A percentile compares a stretch with the other conserved stretches of the same genome.
These are phyloP conservation scores for Potamilus streckersoni DNA, from an alignment of 1,140 invertebrate species.

Conservation along the genomic window DNA sequence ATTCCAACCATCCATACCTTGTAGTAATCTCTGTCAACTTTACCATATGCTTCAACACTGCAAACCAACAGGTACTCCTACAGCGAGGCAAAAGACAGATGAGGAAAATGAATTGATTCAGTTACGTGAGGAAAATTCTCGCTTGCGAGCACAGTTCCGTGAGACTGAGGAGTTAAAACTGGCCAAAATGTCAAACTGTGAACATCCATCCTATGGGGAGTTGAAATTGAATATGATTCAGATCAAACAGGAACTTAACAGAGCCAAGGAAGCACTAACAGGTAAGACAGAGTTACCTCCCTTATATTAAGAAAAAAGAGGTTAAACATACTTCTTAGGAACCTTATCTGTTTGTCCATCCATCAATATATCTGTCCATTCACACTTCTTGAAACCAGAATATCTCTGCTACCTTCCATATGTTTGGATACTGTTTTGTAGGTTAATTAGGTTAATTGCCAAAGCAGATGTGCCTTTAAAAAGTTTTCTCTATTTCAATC, in stretches of 20 bases:
- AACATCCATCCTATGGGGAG: conserved; percentile 49
- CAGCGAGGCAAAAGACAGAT: conserved; percentile 29
- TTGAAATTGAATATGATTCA: conserved; percentile 60
- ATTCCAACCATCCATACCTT: background rate
- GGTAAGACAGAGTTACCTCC: conserved; percentile 60
- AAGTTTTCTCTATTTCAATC: no score
- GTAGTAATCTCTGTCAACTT: no score
- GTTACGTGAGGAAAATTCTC: conserved; percentile 54
- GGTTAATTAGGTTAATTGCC: no score
- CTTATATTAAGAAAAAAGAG: no score
- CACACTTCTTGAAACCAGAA: no score
- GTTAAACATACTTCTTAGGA: no score
- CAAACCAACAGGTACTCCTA: background rate
- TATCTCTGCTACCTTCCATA: no score
- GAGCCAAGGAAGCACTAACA: conserved; percentile 72
- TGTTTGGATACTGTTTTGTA: no score
- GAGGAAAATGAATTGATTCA: conserved; percentile 48
- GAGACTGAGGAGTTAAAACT: conserved; percentile 75
- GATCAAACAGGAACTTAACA: conserved; percentile 55
- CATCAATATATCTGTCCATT: no score
- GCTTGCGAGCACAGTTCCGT: conserved; percentile 75
- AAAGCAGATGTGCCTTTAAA: no score
- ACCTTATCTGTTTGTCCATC: no score
- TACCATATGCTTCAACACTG: background rate
- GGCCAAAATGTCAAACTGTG: conserved; percentile 35